Evolutionary conservation across 2,888 invertebrate species (phyloP).

Genomic region (Napeogenes inachia): DNA sequence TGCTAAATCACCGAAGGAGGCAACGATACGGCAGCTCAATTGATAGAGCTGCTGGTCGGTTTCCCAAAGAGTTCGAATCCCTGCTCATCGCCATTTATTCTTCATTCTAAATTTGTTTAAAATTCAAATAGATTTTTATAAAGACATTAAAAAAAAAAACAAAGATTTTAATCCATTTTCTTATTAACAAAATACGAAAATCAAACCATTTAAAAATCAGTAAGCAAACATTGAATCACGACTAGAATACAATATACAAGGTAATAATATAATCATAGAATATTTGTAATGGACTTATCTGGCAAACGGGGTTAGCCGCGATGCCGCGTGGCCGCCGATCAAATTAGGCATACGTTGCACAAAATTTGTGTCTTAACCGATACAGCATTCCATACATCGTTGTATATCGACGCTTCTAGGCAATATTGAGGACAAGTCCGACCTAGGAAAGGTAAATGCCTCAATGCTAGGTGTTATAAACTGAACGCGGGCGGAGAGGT

Average conservation of each 20-base stretch:
- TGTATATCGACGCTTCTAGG: conserved; percentile 69
- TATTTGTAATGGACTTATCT: conserved; percentile 34
- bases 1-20: no score
- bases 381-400: conserved; percentile 61
- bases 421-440: conserved; percentile 71
- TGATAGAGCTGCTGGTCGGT: no score
- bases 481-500: conserved; percentile 60
- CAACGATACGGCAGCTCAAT: no score
- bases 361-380: conserved; percentile 64
- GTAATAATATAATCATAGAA: conserved; percentile 22
- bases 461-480: conserved; percentile 61
- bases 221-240: not conserved
- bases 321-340: conserved; percentile 36
- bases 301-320: conserved; percentile 42
- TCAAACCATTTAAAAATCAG: not conserved
- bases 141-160: not conserved
- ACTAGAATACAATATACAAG: conserved; percentile 14
- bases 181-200: not conserved
- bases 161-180: not conserved
- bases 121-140: no score
- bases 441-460: conserved; percentile 75
- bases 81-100: no score
- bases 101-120: no score
- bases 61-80: no score
- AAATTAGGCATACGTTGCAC: conserved; percentile 59